Conservation (phyloP, 2,888 invertebrate species). For the Adelphocoris suturalis region DNA sequence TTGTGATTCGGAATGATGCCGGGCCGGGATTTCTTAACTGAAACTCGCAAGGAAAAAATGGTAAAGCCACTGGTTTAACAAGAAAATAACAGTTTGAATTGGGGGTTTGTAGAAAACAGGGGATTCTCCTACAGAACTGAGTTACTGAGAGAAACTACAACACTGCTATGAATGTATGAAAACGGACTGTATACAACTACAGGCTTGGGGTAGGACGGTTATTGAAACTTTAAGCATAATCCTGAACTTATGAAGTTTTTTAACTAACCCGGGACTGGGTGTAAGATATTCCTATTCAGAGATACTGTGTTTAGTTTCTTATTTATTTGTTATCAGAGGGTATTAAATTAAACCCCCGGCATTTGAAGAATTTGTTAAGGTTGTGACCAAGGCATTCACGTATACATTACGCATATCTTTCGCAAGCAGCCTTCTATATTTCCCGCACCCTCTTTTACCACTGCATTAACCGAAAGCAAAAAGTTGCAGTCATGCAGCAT, state of each 20-base stretch:
- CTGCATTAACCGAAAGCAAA: too few relatives aligned
- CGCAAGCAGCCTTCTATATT: too few relatives aligned
- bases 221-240: slow-evolving; percentile 17
- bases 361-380: too few relatives aligned
- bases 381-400: too few relatives aligned
- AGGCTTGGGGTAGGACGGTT: not conserved
- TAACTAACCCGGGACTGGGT: not conserved
- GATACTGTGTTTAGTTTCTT: not conserved
- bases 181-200: not conserved
- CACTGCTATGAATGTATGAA: not conserved
- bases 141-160: not conserved
- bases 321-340: too few relatives aligned
- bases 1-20: slow-evolving; percentile 62
- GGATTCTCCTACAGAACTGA: not conserved
- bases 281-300: not conserved
- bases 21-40: not conserved
- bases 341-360: too few relatives aligned
- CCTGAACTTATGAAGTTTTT: not conserved
- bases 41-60: not conserved
- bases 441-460: too few relatives aligned
- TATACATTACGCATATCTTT: too few relatives aligned
- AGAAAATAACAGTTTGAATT: not conserved
- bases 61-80: not conserved
- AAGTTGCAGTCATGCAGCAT: too few relatives aligned
- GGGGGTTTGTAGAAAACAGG: slow-evolving; percentile 42